Evolutionary conservation across 2,797 vertebrate species (phyloP).

Genomic region (Anguilla obscura): DNA sequence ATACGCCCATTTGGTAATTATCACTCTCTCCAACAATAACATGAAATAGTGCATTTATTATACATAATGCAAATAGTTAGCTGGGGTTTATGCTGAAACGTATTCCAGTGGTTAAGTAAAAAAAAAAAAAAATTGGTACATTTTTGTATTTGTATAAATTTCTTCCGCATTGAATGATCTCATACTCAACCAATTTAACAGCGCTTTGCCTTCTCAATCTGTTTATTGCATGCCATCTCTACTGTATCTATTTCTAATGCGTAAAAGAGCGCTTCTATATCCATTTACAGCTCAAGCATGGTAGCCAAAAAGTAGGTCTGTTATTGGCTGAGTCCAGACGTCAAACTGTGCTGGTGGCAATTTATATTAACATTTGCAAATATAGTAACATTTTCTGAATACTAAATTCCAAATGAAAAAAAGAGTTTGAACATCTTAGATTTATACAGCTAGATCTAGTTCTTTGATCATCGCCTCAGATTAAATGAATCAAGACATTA

Average conservation of each 20-base stretch:
- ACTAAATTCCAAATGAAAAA: neutral
- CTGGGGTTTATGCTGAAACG: neutral
- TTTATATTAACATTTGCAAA: neutral
- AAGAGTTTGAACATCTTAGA: neutral
- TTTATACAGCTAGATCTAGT: neutral
- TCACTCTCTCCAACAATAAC: neutral
- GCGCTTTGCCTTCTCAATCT: neutral
- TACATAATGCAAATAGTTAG: neutral
- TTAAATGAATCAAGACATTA: neutral
- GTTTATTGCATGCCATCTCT: neutral
- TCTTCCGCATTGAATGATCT: neutral
- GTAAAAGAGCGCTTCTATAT: neutral
- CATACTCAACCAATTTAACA: neutral
- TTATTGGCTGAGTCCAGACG: neutral
- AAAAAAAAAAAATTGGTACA: neutral
- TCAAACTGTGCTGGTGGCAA: neutral
- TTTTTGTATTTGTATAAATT: neutral
- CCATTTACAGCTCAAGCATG: neutral
- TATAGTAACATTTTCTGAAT: neutral
- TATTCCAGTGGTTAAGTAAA: neutral
- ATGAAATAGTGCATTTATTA: neutral
- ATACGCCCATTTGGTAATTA: neutral
- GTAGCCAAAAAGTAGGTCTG: neutral
- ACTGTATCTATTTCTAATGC: neutral
- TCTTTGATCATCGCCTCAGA: neutral